Percentiles rank a stretch among this genome's conserved stretches.
phyloP scores from a whole-genome alignment of 2,888 invertebrate species.

The Hipparchia semele region DNA sequence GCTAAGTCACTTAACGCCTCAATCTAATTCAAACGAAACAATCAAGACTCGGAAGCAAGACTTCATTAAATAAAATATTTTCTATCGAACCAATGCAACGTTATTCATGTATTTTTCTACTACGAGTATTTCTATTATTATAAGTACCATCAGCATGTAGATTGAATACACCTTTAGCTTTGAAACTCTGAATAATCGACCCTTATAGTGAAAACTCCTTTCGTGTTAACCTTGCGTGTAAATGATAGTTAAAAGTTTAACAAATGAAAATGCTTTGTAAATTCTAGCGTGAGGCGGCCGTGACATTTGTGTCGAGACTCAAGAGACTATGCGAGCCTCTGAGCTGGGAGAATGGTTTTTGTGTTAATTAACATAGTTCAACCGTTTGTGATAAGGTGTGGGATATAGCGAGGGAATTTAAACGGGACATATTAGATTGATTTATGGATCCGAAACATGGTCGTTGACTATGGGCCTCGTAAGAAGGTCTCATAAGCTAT shows the following conservation, averaged over 20 bases:
- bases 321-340: conserved; percentile 33
- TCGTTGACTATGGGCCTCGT: too few relatives aligned
- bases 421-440: background rate
- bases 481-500: too few relatives aligned
- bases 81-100: too few relatives aligned
- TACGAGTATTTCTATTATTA: too few relatives aligned
- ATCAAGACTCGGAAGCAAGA: too few relatives aligned
- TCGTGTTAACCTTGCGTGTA: background rate
- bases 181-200: background rate
- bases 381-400: conserved; percentile 23
- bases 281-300: conserved; percentile 34
- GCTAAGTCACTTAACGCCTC: too few relatives aligned
- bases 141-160: too few relatives aligned
- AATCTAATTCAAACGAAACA: too few relatives aligned
- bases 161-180: background rate
- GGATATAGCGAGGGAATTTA: conserved; percentile 19
- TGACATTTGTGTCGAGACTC: conserved; percentile 37
- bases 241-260: conserved; percentile 14
- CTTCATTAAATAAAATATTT: too few relatives aligned
- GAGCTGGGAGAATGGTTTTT: conserved; percentile 34
- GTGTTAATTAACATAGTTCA: conserved; percentile 37
- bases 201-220: background rate
- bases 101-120: too few relatives aligned
- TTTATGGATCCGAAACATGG: background rate
- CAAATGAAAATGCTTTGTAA: conserved; percentile 41